phyloP scores from a whole-genome alignment of 2,888 invertebrate genomes.

The Rhogogaster chlorosoma region DNA sequence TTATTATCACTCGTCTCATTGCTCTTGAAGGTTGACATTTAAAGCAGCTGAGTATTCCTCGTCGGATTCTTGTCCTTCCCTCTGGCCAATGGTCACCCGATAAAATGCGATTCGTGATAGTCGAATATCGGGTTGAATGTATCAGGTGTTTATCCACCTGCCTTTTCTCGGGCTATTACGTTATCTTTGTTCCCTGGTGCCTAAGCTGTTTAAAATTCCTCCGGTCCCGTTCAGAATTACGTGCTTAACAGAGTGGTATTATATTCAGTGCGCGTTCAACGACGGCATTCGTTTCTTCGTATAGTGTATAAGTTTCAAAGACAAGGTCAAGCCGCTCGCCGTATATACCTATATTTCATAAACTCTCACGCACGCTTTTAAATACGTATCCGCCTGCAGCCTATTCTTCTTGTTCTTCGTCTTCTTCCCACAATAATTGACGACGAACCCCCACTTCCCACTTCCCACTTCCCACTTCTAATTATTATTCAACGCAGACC shows the following conservation, averaged over 20 bases:
- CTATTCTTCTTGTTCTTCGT: background rate
- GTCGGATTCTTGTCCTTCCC: background rate
- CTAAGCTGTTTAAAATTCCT: slow-evolving; percentile 33
- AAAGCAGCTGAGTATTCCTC: background rate
- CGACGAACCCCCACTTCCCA: background rate
- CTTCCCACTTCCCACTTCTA: background rate
- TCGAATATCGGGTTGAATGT: background rate
- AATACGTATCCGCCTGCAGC: background rate
- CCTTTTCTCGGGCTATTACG: slow-evolving; percentile 31
- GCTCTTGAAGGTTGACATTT: background rate
- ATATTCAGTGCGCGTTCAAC: slow-evolving; percentile 14
- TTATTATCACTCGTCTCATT: background rate
- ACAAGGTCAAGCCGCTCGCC: slow-evolving; percentile 26
- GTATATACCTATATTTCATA: background rate
- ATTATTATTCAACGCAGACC: background rate
- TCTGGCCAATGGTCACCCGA: background rate
- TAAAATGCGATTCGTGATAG: background rate
- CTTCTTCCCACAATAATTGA: background rate
- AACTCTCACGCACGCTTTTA: background rate
- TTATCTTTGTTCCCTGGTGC: slow-evolving; percentile 10
- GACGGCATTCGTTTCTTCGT: background rate
- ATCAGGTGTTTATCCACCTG: slow-evolving; percentile 46
- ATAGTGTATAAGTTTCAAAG: background rate
- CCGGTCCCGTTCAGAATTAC: slow-evolving; percentile 33
- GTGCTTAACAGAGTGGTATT: background rate